Evolutionary conservation across 2,888 invertebrate genomes (phyloP).

Genomic region (Clanis bilineata): DNA sequence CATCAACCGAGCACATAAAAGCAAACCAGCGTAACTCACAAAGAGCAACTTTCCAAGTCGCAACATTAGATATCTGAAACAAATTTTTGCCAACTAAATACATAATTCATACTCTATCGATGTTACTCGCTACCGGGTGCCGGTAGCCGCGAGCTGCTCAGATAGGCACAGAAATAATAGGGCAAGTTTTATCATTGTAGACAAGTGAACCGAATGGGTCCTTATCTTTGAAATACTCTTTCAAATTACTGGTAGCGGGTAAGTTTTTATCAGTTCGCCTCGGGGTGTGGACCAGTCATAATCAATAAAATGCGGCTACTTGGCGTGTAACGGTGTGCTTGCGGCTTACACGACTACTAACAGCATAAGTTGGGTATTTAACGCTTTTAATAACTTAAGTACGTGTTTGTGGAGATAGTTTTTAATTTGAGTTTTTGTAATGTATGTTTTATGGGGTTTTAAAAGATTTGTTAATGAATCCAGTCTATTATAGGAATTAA

Average conservation of each 20-base stretch:
- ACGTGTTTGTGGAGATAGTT: not conserved
- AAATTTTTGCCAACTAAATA: constrained; percentile 64
- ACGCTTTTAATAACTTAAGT: not conserved
- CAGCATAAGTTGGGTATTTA: constrained; percentile 7
- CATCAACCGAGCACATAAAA: not conserved
- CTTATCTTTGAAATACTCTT: constrained; percentile 60
- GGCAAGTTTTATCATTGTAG: constrained; percentile 65
- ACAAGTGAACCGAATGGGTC: constrained; percentile 50
- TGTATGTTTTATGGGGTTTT: not conserved
- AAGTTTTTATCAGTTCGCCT: constrained; percentile 68
- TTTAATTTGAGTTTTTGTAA: not conserved
- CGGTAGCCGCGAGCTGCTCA: constrained; percentile 15
- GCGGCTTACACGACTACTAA: not conserved
- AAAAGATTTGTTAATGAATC: not conserved
- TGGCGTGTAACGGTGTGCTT: constrained; percentile 10
- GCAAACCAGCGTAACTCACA: constrained; percentile 5
- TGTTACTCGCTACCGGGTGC: constrained; percentile 34
- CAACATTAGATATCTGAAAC: constrained; percentile 19
- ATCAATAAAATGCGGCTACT: constrained; percentile 34
- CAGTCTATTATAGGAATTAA: too few relatives aligned
- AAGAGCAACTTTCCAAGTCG: constrained; percentile 6
- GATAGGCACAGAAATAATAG: constrained; percentile 59
- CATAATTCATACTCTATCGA: constrained; percentile 70
- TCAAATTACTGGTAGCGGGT: constrained; percentile 57
- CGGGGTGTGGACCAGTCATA: constrained; percentile 49